Evolutionary conservation across 2,113 vertebrate species (phyloP).

Genomic region (Mustela lutreola): DNA sequence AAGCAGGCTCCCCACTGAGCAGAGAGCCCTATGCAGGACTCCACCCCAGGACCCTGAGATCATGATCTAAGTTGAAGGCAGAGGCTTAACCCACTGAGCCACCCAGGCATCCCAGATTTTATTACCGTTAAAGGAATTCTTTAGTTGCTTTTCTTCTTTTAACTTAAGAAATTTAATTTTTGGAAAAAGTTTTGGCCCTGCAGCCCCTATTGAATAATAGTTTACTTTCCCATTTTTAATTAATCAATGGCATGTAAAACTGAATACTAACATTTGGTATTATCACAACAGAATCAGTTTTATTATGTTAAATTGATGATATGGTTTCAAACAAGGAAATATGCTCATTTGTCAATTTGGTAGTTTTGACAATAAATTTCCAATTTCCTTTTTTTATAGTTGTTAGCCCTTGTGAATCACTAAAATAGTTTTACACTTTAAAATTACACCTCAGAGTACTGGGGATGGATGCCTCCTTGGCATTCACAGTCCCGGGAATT

Average conservation of each 20-base stretch:
- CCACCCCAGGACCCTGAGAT: too few species aligned
- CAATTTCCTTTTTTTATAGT: background rate
- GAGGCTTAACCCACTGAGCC: too few species aligned
- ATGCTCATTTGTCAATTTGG: background rate
- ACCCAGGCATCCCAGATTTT: background rate
- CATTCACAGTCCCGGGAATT: background rate
- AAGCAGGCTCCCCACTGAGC: too few species aligned
- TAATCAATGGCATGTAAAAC: background rate
- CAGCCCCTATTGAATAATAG: background rate
- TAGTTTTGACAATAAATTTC: background rate
- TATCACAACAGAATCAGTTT: background rate
- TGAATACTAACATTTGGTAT: background rate
- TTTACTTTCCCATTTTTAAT: slow-evolving; percentile 1
- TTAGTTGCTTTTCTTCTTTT: background rate
- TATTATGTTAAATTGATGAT: background rate
- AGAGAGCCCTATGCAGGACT: too few species aligned
- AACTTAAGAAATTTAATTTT: background rate
- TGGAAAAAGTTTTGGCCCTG: background rate
- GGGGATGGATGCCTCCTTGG: background rate
- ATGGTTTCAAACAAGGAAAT: background rate
- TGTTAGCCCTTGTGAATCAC: background rate
- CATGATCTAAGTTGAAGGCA: too few species aligned
- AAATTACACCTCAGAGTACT: background rate
- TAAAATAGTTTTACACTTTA: background rate
- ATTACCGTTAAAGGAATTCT: background rate